These are phyloP conservation scores for Xyliphius kryptos DNA, from an alignment of 2,113 vertebrate species.

Conservation along the genomic window DNA sequence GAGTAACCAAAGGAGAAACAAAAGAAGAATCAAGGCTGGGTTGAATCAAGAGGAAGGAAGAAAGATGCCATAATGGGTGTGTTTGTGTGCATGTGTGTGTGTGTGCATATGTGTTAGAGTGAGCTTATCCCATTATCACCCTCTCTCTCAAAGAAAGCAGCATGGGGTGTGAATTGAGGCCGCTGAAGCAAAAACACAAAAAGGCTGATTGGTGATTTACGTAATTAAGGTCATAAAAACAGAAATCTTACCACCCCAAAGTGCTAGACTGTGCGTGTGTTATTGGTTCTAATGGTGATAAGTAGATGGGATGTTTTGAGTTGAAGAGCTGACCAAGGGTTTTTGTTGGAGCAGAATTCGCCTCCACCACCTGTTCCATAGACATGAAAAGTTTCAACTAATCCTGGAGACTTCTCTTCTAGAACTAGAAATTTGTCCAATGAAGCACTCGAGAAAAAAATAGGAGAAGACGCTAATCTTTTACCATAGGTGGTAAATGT, in stretches of 20 bases:
- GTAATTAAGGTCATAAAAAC: constrained; percentile 30
- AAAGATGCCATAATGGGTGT: too few species aligned
- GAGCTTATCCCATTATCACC: constrained; percentile 34
- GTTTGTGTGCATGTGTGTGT: too few species aligned
- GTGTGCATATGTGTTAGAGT: constrained; percentile 5
- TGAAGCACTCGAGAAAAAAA: too few species aligned
- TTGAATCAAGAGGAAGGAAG: too few species aligned
- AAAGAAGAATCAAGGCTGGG: too few species aligned
- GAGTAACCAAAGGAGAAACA: too few species aligned
- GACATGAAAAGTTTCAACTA: constrained; percentile 51
- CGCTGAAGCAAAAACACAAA: neutral
- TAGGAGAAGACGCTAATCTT: too few species aligned
- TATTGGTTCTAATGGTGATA: neutral
- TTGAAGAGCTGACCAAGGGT: constrained; percentile 7
- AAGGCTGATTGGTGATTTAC: constrained; percentile 15
- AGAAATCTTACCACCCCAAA: constrained; percentile 1
- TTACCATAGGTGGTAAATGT: too few species aligned
- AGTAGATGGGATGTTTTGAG: constrained; percentile 15
- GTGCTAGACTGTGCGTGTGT: constrained; percentile 1
- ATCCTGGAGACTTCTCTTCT: constrained; percentile 35
- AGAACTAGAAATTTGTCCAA: neutral
- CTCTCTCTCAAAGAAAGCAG: constrained; percentile 24
- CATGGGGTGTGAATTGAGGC: neutral
- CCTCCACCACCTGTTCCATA: constrained; percentile 67
- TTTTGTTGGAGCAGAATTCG: constrained; percentile 14